Evolutionary conservation across 35 echinoderm and acorn worm species (phyloP).

Genomic region (Nesometra sesokonis): DNA sequence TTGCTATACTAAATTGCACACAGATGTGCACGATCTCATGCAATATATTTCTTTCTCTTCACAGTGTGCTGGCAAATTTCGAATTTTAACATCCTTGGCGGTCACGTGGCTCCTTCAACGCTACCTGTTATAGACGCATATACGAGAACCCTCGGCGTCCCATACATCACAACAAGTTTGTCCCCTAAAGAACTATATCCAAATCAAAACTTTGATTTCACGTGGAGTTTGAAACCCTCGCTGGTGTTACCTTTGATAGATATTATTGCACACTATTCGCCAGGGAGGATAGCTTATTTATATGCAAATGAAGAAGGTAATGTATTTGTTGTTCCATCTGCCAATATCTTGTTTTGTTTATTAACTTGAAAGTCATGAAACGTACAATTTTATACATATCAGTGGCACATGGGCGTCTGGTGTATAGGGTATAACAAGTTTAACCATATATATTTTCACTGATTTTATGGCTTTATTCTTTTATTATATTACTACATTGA

Average conservation of each 20-base stretch:
- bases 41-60: background rate
- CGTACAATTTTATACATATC: too few species aligned
- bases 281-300: background rate
- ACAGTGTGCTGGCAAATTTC: background rate
- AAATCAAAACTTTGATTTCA: background rate
- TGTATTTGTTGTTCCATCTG: too few species aligned
- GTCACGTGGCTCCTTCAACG: background rate
- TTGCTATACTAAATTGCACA: too few species aligned
- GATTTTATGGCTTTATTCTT: too few species aligned
- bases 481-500: too few species aligned
- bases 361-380: too few species aligned
- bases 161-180: background rate
- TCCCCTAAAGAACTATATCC: background rate
- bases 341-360: too few species aligned
- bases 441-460: too few species aligned
- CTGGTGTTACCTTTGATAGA: background rate
- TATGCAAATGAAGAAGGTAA: background rate
- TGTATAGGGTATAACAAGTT: too few species aligned
- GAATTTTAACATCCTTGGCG: background rate
- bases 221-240: background rate
- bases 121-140: background rate
- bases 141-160: background rate
- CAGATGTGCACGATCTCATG: too few species aligned
- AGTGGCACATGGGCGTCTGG: too few species aligned
- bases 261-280: background rate